Conservation (phyloP, 2,113 vertebrate genomes). For the Otus sunia region DNA sequence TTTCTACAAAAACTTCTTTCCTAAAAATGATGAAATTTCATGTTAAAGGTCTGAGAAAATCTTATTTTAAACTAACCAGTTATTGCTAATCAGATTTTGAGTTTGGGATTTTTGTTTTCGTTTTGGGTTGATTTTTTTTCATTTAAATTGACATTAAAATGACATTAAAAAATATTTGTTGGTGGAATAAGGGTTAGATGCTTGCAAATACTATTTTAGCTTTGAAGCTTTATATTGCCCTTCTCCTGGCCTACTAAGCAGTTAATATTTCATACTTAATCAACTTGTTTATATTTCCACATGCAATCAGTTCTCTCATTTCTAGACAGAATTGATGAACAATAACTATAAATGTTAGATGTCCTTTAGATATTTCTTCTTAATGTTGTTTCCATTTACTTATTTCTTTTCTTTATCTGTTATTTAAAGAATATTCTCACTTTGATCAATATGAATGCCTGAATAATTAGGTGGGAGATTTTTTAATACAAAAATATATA, state of each 20-base stretch:
- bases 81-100: background rate
- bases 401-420: background rate
- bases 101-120: background rate
- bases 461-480: background rate
- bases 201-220: background rate
- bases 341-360: background rate
- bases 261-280: background rate
- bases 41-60: background rate
- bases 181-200: background rate
- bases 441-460: background rate
- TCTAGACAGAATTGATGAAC: background rate
- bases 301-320: background rate
- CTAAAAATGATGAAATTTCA: background rate
- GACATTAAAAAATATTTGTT: background rate
- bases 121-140: background rate
- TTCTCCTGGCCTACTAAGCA: background rate
- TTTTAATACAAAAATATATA: background rate
- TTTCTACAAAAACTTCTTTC: background rate
- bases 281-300: background rate
- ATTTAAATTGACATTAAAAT: background rate
- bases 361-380: background rate
- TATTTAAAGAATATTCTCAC: background rate
- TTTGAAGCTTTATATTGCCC: background rate
- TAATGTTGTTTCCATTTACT: background rate
- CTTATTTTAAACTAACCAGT: background rate